Evolutionary conservation across 2,113 vertebrate species (phyloP).

Genomic region (Neofelis nebulosa): DNA sequence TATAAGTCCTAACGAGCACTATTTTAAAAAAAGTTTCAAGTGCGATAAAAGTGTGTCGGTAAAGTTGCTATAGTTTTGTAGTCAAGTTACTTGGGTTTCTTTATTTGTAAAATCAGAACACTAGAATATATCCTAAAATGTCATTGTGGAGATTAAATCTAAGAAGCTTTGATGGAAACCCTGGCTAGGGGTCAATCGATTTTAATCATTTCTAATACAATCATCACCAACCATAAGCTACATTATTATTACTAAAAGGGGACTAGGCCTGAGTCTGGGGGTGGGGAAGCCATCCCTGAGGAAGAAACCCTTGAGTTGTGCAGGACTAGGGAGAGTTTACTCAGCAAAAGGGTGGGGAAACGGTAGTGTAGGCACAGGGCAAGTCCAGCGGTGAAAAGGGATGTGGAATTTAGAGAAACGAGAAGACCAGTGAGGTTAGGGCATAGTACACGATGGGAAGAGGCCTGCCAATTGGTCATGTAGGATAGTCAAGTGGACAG

Average conservation of each 20-base stretch:
- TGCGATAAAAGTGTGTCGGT: background rate
- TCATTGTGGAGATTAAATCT: background rate
- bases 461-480: background rate
- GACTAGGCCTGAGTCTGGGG: background rate
- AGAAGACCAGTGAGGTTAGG: background rate
- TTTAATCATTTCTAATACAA: background rate
- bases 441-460: accelerated
- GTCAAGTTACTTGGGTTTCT: background rate
- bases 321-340: background rate
- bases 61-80: background rate
- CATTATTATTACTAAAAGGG: background rate
- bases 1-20: background rate
- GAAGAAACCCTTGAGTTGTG: background rate
- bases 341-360: background rate
- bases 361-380: accelerated
- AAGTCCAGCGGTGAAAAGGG: accelerated
- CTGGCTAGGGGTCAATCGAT: background rate
- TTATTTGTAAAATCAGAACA: background rate
- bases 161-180: background rate
- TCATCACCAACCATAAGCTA: background rate
- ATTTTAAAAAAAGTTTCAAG: background rate
- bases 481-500: background rate
- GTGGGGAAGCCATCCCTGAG: background rate
- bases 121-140: background rate
- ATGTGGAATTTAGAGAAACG: background rate